A percentile compares a stretch with the other conserved stretches of the same genome.
phyloP scores from a whole-genome alignment of 2,888 invertebrate species.

The Cantharis rustica region DNA sequence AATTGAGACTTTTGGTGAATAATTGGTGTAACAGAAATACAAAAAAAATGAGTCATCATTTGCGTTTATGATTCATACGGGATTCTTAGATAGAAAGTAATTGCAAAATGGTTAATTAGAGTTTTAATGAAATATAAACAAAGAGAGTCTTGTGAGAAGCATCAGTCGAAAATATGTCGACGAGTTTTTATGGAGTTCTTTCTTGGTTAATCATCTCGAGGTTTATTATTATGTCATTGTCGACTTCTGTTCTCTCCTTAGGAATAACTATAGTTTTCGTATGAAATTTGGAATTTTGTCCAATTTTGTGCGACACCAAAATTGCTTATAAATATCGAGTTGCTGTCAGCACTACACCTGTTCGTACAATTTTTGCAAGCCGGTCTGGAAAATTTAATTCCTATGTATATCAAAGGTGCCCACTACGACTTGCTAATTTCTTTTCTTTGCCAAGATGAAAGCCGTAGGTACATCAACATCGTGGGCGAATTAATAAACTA shows the following conservation, averaged over 20 bases:
- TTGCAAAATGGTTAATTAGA: neutral
- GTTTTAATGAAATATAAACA: neutral
- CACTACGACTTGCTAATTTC: slow-evolving; percentile 16
- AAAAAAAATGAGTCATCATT: neutral
- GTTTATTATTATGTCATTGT: neutral
- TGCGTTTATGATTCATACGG: neutral
- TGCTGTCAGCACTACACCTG: slow-evolving; percentile 23
- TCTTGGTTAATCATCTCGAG: neutral
- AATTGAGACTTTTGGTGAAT: neutral
- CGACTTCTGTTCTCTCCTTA: neutral
- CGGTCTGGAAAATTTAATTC: slow-evolving; percentile 11
- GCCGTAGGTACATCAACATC: slow-evolving; percentile 21
- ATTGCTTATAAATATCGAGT: slow-evolving; percentile 25
- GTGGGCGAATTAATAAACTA: slow-evolving; percentile 22
- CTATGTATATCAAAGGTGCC: slow-evolving; percentile 22
- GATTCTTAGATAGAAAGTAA: neutral
- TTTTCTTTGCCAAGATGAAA: slow-evolving; percentile 16
- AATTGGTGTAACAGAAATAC: neutral
- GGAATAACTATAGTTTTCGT: no score
- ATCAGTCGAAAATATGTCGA: neutral
- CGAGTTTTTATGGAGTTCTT: neutral
- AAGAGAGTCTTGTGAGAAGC: neutral
- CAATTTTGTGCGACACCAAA: slow-evolving; percentile 9
- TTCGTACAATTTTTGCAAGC: slow-evolving; percentile 17
- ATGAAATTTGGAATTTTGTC: neutral